Percentiles rank a stretch among this genome's conserved stretches.
phyloP scores from a whole-genome alignment of 2,113 vertebrate genomes.

The Lepus americanus region DNA sequence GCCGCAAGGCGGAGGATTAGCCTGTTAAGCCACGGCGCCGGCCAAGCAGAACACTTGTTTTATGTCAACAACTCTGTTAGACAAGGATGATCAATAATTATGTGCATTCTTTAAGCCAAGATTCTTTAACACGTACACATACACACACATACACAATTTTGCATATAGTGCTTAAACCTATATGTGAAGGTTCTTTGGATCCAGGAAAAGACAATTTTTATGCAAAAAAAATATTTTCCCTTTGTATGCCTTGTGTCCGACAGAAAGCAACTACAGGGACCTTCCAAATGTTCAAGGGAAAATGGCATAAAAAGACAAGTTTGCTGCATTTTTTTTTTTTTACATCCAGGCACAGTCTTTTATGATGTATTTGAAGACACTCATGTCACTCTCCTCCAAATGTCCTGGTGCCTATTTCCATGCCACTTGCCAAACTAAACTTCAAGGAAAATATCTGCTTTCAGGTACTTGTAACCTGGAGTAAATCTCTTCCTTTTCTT shows the following conservation, averaged over 20 bases:
- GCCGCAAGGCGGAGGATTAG: too few relatives aligned
- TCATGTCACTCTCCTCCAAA: background rate
- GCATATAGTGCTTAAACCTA: background rate
- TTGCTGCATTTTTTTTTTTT: too few relatives aligned
- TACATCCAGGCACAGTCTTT: too few relatives aligned
- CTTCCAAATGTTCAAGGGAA: too few relatives aligned
- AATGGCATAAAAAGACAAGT: too few relatives aligned
- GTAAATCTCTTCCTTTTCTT: background rate
- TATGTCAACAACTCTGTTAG: background rate
- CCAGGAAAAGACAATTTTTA: background rate
- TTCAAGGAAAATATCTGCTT: background rate
- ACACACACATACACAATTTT: background rate
- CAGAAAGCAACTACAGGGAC: background rate
- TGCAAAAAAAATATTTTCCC: background rate
- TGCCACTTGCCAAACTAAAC: background rate
- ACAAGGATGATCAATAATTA: background rate
- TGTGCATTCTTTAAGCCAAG: background rate
- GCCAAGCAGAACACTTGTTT: background rate
- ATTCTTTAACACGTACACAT: background rate
- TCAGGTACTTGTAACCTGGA: background rate
- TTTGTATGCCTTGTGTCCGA: background rate
- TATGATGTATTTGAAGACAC: too few relatives aligned
- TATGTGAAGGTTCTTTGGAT: background rate
- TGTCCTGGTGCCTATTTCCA: background rate
- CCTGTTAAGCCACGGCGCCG: too few relatives aligned